Percentiles rank a stretch among this genome's conserved stretches.
phyloP scores from a whole-genome alignment of 2,797 vertebrate genomes.

The Netta rufina region DNA sequence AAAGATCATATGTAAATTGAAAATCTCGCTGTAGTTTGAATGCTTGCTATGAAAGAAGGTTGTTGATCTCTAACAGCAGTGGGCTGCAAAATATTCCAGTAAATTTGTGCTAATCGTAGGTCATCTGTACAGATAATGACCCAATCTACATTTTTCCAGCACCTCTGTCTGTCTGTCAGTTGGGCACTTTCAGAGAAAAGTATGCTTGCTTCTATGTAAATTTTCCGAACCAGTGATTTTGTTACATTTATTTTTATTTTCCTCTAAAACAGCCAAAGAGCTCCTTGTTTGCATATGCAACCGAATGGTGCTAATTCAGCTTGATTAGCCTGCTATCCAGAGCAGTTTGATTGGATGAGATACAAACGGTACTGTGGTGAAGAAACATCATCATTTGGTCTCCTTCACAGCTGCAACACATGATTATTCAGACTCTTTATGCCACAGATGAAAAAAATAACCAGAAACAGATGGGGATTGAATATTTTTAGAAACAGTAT shows the following conservation, averaged over 20 bases:
- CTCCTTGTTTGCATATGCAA: background rate
- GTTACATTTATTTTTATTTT: background rate
- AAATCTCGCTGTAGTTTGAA: background rate
- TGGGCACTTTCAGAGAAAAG: background rate
- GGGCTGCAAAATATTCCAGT: background rate
- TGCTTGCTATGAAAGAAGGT: background rate
- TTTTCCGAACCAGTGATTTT: background rate
- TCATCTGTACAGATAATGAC: background rate
- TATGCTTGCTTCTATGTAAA: background rate
- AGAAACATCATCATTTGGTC: background rate
- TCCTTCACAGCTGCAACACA: slow-evolving; percentile 53
- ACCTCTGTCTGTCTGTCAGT: background rate
- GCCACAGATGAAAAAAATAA: slow-evolving; percentile 59
- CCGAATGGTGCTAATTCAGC: background rate
- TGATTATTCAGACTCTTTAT: slow-evolving; percentile 31
- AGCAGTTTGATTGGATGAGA: background rate
- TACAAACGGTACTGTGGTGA: background rate
- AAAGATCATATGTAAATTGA: background rate
- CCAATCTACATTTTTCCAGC: background rate
- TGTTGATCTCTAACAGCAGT: background rate
- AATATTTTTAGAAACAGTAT: slow-evolving; percentile 66
- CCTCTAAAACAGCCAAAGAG: background rate
- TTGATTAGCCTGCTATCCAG: background rate
- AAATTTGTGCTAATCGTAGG: background rate
- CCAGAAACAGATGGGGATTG: slow-evolving; percentile 59